phyloP scores from a whole-genome alignment of 2,797 vertebrate genomes.

The Trichosurus vulpecula region DNA sequence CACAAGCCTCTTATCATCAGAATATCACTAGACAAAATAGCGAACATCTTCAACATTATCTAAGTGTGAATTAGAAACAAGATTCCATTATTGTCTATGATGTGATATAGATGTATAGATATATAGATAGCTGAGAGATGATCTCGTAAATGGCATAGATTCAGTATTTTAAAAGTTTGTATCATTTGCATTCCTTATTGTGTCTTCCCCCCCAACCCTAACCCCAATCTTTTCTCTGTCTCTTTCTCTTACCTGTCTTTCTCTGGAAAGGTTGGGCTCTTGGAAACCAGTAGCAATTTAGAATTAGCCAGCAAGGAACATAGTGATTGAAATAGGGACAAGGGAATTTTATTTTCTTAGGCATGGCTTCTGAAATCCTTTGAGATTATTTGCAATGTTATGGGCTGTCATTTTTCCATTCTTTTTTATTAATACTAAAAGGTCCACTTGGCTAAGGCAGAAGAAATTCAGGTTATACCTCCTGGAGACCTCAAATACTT shows the following conservation, averaged over 20 bases:
- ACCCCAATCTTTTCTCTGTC: neutral
- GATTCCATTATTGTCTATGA: slow-evolving; percentile 74
- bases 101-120: neutral
- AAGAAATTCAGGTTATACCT: slow-evolving; percentile 41
- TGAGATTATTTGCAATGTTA: slow-evolving; percentile 56
- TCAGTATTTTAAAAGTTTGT: slow-evolving; percentile 39
- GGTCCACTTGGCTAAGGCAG: slow-evolving; percentile 13
- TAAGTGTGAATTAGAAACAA: slow-evolving; percentile 69
- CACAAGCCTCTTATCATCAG: slow-evolving; percentile 68
- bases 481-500: slow-evolving; percentile 42
- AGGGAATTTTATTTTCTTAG: slow-evolving; percentile 53
- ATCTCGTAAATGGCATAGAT: slow-evolving; percentile 58
- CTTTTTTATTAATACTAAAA: slow-evolving; percentile 49
- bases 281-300: slow-evolving; percentile 42
- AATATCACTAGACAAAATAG: slow-evolving; percentile 72
- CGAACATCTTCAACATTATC: slow-evolving; percentile 70
- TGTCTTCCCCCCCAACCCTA: neutral
- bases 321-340: slow-evolving; percentile 22
- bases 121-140: slow-evolving; percentile 42
- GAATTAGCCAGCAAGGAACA: slow-evolving; percentile 39
- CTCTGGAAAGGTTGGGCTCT: slow-evolving; percentile 22
- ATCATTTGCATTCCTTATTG: slow-evolving; percentile 47
- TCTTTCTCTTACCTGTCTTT: neutral
- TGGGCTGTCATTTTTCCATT: slow-evolving; percentile 49
- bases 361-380: slow-evolving; percentile 41